Base-by-base conservation (phyloP, 1,140 invertebrate genomes). In the Stenopsyche tienmushanensis region DNA sequence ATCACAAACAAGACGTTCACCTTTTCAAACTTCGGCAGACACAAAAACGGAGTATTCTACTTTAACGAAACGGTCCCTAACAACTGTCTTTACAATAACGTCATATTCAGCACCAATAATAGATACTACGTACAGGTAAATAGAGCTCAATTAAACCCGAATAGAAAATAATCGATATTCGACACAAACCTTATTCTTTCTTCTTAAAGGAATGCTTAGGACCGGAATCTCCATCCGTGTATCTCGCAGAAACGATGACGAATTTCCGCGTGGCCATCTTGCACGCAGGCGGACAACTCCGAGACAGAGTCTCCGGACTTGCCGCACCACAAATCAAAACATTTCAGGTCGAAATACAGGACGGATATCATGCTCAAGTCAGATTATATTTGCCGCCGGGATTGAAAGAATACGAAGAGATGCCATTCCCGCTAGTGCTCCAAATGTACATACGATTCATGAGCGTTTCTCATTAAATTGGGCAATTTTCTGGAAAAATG, bases 401-500 rank as follows among this genome's bases (percentile, higher is more conserved):
- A n/a, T 82, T 92, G 64, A 77, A 88, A 53, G 90, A 92, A 72
- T 86, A 90, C 45, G 90, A 94, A 73, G 89, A 91, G 68, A 83
- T 90, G 34, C 86, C 87, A 7, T 92, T 94, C 73, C 92, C 92
- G 0, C 72, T 92, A n/a, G 83, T 93, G 0, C 75, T 93, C 21
- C 84, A 90, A 64, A 85, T 92, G 91, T 94, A 82, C 87, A 90
- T 88, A 50, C 10, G 3, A 17, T 34, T 13, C 5, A 7, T 13
- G 29, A n/a, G n/a, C n/a, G n/a, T n/a, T n/a, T n/a, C n/a, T n/a
- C n/a, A n/a, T n/a, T n/a, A n/a, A n/a, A n/a, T n/a, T n/a, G n/a
- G n/a, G n/a, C n/a, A n/a, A n/a, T n/a, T n/a, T n/a, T n/a, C n/a
- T n/a, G n/a, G n/a, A n/a, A n/a, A n/a, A n/a, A n/a, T n/a, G n/a